Conservation (phyloP, 2,797 vertebrate species). For the Enteromius thamalakanensis region DNA sequence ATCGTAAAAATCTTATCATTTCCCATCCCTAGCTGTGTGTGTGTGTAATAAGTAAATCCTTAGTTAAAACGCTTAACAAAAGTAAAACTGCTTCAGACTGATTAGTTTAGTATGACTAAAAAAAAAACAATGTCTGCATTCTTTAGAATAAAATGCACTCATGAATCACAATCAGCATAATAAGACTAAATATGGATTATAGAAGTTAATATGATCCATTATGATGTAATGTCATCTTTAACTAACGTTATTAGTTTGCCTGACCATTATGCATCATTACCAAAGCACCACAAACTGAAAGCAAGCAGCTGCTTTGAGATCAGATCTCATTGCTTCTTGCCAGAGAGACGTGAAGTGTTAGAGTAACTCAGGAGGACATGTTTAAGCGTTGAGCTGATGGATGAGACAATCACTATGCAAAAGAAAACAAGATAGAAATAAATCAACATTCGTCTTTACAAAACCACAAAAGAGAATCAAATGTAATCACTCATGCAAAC, state of each 20-base stretch:
- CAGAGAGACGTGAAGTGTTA: not conserved
- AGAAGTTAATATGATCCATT: not conserved
- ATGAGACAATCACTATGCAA: conserved; percentile 57
- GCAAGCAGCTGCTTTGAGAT: conserved; percentile 17
- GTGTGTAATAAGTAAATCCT: too few species aligned
- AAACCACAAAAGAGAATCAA: conserved; percentile 52
- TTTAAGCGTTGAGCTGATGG: conserved; percentile 54
- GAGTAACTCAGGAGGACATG: conserved; percentile 22
- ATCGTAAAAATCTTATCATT: too few species aligned
- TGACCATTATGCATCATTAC: conserved; percentile 20
- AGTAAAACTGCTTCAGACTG: not conserved
- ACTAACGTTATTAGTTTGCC: conserved; percentile 2
- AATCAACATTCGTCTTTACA: conserved; percentile 59
- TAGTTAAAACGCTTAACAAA: not conserved
- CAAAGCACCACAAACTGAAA: not conserved
- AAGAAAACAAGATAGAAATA: conserved; percentile 41
- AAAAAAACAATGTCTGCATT: too few species aligned
- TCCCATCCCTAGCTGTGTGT: too few species aligned
- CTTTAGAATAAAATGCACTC: not conserved
- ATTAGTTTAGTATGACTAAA: not conserved
- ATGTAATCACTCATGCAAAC: conserved; percentile 38
- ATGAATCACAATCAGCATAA: not conserved
- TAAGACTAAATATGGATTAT: not conserved
- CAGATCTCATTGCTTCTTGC: not conserved
- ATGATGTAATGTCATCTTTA: conserved; percentile 5